phyloP scores from a whole-genome alignment of 2,888 invertebrate genomes.

The Cenopis cana region DNA sequence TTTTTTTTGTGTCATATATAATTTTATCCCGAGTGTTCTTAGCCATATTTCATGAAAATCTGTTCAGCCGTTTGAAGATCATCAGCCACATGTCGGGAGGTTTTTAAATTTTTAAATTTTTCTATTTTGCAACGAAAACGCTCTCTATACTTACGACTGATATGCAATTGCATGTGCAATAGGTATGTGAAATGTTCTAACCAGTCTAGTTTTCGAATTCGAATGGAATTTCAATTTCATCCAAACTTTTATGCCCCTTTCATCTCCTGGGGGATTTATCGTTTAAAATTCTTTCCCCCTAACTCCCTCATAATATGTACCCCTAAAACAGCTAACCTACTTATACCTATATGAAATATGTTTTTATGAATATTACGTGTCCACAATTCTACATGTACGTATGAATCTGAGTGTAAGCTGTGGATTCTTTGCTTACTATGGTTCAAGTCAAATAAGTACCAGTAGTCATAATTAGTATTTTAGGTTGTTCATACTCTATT shows the following conservation, averaged over 20 bases:
- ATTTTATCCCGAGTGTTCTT: too few species aligned
- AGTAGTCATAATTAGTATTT: too few species aligned
- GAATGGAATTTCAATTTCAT: constrained; percentile 1
- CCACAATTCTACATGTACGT: too few species aligned
- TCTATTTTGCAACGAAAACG: neutral
- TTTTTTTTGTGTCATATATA: too few species aligned
- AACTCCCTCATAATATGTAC: neutral
- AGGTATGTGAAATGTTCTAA: neutral
- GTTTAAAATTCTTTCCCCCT: neutral
- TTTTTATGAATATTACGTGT: neutral
- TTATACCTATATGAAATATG: neutral
- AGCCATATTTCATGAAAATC: too few species aligned
- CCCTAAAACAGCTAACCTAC: neutral
- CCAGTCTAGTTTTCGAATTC: neutral
- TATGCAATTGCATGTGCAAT: neutral
- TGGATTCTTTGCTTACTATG: too few species aligned
- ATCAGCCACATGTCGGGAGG: neutral
- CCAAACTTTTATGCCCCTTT: constrained; percentile 1
- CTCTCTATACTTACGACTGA: neutral
- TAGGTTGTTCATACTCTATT: too few species aligned
- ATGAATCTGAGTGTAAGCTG: too few species aligned
- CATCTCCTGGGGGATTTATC: neutral
- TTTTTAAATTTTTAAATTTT: too few species aligned
- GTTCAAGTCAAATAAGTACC: too few species aligned
- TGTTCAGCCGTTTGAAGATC: neutral